Evolutionary conservation across 2,113 vertebrate genomes (phyloP).

Genomic region (Ictalurus furcatus): DNA sequence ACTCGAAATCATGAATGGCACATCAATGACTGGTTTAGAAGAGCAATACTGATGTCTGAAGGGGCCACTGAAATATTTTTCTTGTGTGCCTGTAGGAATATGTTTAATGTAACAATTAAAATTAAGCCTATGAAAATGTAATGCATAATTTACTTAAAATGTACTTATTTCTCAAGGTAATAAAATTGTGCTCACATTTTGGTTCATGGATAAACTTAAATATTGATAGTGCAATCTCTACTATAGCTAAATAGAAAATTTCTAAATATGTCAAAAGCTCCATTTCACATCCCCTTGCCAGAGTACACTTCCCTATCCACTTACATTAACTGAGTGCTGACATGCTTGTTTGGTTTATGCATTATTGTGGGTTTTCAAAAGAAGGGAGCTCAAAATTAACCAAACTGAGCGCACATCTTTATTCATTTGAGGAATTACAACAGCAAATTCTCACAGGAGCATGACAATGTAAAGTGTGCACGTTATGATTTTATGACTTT

Average conservation of each 20-base stretch:
- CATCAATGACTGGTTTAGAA: not conserved
- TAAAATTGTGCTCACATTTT: not conserved
- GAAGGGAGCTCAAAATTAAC: not conserved
- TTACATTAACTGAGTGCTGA: not conserved
- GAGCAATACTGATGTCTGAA: not conserved
- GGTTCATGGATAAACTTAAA: not conserved
- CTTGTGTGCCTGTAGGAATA: not conserved
- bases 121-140: not conserved
- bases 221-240: not conserved
- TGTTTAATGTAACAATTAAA: too few species aligned
- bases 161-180: not conserved
- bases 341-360: not conserved
- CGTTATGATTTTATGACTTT: not conserved
- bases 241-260: not conserved
- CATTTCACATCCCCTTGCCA: not conserved
- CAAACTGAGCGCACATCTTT: not conserved
- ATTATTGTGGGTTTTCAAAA: not conserved
- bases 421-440: not conserved
- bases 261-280: not conserved
- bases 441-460: not conserved
- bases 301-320: not conserved
- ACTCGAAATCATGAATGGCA: not conserved
- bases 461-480: not conserved
- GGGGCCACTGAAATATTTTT: not conserved
- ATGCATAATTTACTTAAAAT: not conserved